Conservation (phyloP, 2,888 invertebrate genomes). For the Nineta flava region DNA sequence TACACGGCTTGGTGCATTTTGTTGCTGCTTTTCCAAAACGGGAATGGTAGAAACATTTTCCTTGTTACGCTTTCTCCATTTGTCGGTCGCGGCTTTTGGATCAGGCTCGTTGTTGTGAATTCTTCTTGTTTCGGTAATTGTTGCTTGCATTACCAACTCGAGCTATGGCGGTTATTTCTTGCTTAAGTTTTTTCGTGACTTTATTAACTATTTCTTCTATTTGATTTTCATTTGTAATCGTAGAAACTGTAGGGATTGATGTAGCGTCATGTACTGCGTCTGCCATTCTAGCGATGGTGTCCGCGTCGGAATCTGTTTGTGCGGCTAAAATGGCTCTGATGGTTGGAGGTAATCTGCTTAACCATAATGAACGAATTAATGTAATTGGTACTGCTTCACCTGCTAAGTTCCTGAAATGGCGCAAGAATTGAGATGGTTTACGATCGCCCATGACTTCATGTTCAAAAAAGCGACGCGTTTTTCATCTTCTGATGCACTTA, state of each 20-base stretch:
- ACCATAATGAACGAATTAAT: background rate
- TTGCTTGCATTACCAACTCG: background rate
- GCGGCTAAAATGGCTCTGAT: background rate
- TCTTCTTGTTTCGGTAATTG: background rate
- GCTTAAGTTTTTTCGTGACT: too few relatives aligned
- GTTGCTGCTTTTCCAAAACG: too few relatives aligned
- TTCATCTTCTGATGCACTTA: too few relatives aligned
- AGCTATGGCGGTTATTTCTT: background rate
- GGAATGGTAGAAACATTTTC: too few relatives aligned
- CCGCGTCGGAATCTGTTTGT: background rate
- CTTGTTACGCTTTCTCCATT: too few relatives aligned
- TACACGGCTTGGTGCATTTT: slow-evolving; percentile 4
- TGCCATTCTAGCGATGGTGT: background rate
- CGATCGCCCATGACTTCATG: background rate
- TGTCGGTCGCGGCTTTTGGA: too few relatives aligned
- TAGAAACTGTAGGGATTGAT: background rate
- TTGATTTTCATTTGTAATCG: too few relatives aligned
- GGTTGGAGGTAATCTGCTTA: background rate
- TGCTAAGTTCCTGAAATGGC: background rate
- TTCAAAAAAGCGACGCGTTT: too few relatives aligned
- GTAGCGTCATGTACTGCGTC: too few relatives aligned
- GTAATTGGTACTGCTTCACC: background rate
- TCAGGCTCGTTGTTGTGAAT: too few relatives aligned
- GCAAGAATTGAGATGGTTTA: background rate
- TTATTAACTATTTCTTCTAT: too few relatives aligned